phyloP scores from a whole-genome alignment of 1,140 invertebrate genomes.

The Archivesica marissinica region DNA sequence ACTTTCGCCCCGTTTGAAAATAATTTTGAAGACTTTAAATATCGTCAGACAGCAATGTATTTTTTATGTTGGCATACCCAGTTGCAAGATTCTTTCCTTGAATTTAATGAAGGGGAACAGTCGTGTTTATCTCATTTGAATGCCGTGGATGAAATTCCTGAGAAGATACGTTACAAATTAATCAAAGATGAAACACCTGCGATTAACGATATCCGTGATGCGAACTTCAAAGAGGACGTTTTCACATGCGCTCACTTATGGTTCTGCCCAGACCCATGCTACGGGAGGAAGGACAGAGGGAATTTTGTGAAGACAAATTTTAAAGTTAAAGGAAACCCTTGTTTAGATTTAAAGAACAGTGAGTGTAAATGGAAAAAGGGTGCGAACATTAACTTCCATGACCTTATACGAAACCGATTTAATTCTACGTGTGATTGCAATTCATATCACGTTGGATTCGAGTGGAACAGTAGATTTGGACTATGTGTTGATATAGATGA shows the following conservation, averaged over 20 bases:
- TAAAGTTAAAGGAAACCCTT: constrained; percentile 67
- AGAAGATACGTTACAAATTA: not conserved
- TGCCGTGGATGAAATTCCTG: constrained; percentile 26
- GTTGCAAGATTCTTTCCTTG: not conserved
- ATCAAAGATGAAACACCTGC: not conserved
- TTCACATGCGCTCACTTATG: constrained; percentile 48
- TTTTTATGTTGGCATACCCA: constrained; percentile 52
- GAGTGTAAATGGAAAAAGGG: constrained; percentile 54
- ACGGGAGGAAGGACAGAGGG: constrained; percentile 52
- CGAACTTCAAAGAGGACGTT: not conserved
- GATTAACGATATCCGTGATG: constrained; percentile 24
- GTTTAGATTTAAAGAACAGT: constrained; percentile 55
- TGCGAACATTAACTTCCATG: constrained; percentile 66
- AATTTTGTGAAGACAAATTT: constrained; percentile 25
- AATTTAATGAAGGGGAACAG: not conserved
- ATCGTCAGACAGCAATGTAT: constrained; percentile 46
- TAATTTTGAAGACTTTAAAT: constrained; percentile 43
- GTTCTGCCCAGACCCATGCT: constrained; percentile 68
- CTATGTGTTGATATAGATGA: constrained; percentile 68
- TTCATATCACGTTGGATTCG: constrained; percentile 63
- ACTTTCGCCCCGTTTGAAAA: constrained; percentile 39
- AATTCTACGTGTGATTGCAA: constrained; percentile 71
- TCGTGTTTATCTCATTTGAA: constrained; percentile 34
- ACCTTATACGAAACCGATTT: constrained; percentile 68
- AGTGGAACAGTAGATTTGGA: constrained; percentile 68